Evolutionary conservation across 2,113 vertebrate genomes (phyloP).

Genomic region (Calcarius ornatus): DNA sequence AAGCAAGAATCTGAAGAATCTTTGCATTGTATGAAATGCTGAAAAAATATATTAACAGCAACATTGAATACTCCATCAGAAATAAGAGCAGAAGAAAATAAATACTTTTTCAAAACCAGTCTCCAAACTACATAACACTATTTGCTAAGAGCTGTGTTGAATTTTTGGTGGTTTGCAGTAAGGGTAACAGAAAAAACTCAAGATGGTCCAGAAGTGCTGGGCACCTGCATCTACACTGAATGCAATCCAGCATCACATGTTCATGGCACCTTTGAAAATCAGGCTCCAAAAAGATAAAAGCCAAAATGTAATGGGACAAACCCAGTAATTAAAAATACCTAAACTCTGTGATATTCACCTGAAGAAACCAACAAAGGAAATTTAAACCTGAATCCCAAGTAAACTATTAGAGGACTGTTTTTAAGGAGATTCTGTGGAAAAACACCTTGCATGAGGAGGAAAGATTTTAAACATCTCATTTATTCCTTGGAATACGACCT

Average conservation of each 20-base stretch:
- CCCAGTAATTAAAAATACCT: background rate
- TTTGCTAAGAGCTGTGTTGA: background rate
- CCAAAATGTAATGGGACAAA: background rate
- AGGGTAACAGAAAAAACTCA: background rate
- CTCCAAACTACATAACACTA: background rate
- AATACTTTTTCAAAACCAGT: background rate
- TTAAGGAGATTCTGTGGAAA: background rate
- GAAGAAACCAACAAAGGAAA: constrained; percentile 28
- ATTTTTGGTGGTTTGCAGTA: background rate
- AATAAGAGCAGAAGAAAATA: background rate
- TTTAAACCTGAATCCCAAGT: background rate
- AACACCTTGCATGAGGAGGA: background rate
- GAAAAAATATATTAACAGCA: background rate
- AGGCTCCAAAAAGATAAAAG: constrained; percentile 1
- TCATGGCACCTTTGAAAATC: constrained; percentile 38
- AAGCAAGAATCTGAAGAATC: background rate
- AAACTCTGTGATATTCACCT: background rate
- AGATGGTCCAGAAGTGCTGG: background rate
- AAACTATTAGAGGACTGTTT: background rate
- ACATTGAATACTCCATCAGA: background rate
- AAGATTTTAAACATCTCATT: background rate
- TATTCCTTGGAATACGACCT: constrained; percentile 20
- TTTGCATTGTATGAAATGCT: background rate
- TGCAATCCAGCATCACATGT: background rate
- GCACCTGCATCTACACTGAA: background rate